Base-by-base conservation (phyloP, 2,113 vertebrate species). In the Heterotilapia buettikoferi region DNA sequence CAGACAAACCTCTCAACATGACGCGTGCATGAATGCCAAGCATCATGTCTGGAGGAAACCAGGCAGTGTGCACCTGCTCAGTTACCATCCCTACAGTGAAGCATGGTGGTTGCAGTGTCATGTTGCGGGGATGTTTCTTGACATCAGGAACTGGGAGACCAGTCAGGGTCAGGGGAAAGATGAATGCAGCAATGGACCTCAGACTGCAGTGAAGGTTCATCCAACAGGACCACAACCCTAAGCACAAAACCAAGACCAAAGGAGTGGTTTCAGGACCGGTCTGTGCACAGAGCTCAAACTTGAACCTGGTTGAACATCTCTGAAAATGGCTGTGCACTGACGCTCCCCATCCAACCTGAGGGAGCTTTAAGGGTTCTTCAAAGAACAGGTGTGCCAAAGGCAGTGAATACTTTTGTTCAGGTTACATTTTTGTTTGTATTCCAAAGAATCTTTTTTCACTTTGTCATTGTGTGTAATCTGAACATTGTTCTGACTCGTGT, bases 121-220 rank as follows among this genome's bases (percentile, higher is more conserved):
- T n/a, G 1, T 11, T 56, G 21, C 2, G 2, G 6, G 54, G 6
- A 54, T 54, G n/a, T 26, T 26, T 26, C 21, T 26, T 57, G 6
- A 13, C 0, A 57, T 57, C 21, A 26, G 53, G 53, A 56, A 56
- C 21, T 0, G 0, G 0, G 53, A 26, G 11, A 56, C 53, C 13
- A 0, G 53, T 56, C 6, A 13, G 2, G 21, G 11, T 26, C 53
- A 13, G 53, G 21, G 11, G 11, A 56, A 56, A 56, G 53, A 56
- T 24, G 53, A 56, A 56, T 13, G 21, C 6, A 56, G 53, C 3
- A 24, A 0, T 56, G 53, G 3, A 56, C 53, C 21, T 26, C 21
- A 56, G 53, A 24, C 53, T 56, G 11, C 53, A 24, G 21, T 56
- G 53, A 56, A 24, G 53, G 1, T 56, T 7, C 53, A 56, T 24